These are phyloP conservation scores for Probaryconus sp. DNA, from an alignment of 1,140 invertebrate genomes.

Conservation along the genomic window DNA sequence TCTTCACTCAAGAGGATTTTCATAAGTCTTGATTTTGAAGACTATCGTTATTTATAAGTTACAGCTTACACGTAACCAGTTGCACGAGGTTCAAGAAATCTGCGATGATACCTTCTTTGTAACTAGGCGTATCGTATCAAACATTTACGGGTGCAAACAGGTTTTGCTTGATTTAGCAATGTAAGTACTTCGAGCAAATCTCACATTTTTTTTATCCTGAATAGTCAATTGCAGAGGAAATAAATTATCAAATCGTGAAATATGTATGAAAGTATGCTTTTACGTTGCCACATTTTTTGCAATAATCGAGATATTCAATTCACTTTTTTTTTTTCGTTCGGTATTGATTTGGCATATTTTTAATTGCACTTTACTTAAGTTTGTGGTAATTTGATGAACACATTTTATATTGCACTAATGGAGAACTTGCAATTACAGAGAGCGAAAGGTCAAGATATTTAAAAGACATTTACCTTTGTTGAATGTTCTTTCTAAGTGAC, in stretches of 20 bases:
- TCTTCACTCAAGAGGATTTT: slow-evolving; percentile 30
- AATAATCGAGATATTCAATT: slow-evolving; percentile 4
- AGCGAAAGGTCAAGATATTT: slow-evolving; percentile 17
- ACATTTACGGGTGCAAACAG: slow-evolving; percentile 43
- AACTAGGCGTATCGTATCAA: slow-evolving; percentile 40
- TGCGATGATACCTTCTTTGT: slow-evolving; percentile 48
- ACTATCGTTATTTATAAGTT: slow-evolving; percentile 37
- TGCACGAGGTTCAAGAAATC: slow-evolving; percentile 41
- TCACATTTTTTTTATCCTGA: slow-evolving; percentile 40
- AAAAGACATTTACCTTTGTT: background rate
- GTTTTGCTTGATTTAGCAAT: slow-evolving; percentile 47
- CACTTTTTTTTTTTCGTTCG: slow-evolving; percentile 9
- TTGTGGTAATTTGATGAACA: background rate
- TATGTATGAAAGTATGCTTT: slow-evolving; percentile 28
- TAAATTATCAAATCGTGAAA: slow-evolving; percentile 26
- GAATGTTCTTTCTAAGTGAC: background rate
- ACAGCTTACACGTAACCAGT: slow-evolving; percentile 16
- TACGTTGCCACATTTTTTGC: slow-evolving; percentile 15
- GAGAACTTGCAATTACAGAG: slow-evolving; percentile 5
- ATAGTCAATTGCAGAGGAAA: slow-evolving; percentile 34
- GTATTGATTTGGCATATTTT: background rate
- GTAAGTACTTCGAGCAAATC: slow-evolving; percentile 42
- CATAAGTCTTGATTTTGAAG: slow-evolving; percentile 7
- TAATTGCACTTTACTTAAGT: background rate
- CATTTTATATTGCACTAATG: slow-evolving; percentile 6